A percentile compares a stretch with the other conserved stretches of the same genome.
These are phyloP conservation scores for Globodera rostochiensis DNA, from an alignment of 1,140 invertebrate genomes.

Conservation along the genomic window DNA sequence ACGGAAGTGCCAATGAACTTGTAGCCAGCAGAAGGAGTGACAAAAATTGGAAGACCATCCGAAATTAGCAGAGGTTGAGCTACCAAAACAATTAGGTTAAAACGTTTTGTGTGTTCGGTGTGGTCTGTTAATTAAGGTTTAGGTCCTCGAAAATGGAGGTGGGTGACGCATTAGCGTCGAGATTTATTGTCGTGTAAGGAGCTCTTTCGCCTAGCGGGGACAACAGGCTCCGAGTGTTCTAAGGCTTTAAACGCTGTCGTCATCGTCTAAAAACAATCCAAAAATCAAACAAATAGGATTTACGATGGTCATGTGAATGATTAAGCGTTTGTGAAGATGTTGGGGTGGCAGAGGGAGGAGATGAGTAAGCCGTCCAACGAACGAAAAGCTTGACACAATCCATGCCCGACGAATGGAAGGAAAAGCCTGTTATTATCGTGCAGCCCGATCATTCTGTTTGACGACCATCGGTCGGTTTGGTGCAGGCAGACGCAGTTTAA, in stretches of 20 bases:
- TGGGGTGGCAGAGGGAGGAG: neutral
- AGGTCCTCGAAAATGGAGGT: no score
- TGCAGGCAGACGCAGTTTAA: neutral
- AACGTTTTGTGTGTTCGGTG: neutral
- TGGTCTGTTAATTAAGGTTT: neutral
- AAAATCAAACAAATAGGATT: neutral
- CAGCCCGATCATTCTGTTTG: neutral
- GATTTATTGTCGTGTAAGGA: no score
- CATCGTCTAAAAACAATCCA: neutral
- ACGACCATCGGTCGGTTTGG: neutral
- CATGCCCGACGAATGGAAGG: neutral
- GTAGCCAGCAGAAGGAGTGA: slow-evolving; percentile 5
- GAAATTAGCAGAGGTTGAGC: no score
- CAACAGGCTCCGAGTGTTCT: no score
- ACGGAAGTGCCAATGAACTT: neutral
- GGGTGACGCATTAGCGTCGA: no score
- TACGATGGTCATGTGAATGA: neutral
- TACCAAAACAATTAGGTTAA: neutral
- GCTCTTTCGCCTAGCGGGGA: no score
- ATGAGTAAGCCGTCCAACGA: neutral
- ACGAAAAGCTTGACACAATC: neutral
- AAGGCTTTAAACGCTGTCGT: neutral
- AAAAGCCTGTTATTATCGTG: neutral
- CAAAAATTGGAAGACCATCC: neutral
- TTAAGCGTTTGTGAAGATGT: neutral